A percentile compares a stretch with the other conserved stretches of the same genome.
Evolutionary conservation across 2,113 vertebrate species (phyloP).

Genomic region (Brachypteracias leptosomus): DNA sequence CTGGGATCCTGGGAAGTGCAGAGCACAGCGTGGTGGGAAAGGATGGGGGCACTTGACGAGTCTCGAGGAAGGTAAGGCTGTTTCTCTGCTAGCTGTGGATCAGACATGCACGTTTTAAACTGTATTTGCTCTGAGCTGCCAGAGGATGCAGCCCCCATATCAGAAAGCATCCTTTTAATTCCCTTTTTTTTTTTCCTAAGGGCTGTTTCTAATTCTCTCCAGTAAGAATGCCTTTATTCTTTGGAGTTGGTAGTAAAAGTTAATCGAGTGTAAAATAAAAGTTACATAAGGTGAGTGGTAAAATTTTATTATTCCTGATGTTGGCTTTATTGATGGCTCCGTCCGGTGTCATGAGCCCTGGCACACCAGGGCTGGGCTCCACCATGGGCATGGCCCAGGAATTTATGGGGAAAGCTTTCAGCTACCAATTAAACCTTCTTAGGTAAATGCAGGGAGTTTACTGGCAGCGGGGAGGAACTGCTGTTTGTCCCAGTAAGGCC

Average conservation of each 20-base stretch:
- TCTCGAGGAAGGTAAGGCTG: background rate
- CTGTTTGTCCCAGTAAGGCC: background rate
- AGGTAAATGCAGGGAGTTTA: background rate
- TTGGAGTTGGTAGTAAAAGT: conserved; percentile 42
- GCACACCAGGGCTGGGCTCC: background rate
- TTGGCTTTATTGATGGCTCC: background rate
- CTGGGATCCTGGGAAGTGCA: background rate
- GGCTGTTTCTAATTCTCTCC: conserved; percentile 36
- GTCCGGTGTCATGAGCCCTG: background rate
- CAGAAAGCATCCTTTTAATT: background rate
- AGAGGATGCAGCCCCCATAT: background rate
- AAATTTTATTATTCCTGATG: conserved; percentile 15
- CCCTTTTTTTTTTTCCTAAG: fast-evolving
- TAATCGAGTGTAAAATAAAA: conserved; percentile 65
- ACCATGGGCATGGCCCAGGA: background rate
- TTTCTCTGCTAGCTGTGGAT: background rate
- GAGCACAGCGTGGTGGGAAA: background rate
- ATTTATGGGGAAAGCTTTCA: background rate
- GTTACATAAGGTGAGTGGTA: conserved; percentile 39
- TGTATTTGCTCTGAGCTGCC: background rate
- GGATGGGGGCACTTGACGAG: background rate
- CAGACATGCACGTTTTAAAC: background rate
- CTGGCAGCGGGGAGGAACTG: background rate
- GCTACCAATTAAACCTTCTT: background rate
- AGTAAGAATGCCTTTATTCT: conserved; percentile 46